Evolutionary conservation across 2,113 vertebrate species (phyloP), one percentile per base, ranked within the genome.

Genomic region (Urocynchramus pylzowi): DNA sequence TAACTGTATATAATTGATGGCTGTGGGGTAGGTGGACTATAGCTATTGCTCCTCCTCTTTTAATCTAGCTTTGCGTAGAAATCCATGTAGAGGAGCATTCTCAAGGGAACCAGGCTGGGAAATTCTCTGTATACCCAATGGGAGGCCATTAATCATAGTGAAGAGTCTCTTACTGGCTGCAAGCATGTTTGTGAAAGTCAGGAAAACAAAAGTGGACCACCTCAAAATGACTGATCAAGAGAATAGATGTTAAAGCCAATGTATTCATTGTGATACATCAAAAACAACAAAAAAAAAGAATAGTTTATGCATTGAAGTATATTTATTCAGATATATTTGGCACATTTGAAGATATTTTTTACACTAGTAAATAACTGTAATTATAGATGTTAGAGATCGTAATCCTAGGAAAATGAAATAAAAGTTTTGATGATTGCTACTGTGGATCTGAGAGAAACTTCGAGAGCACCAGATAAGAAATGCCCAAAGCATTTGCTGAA

Each of bases 31-130:
- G 97, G 95, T 95, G 95, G 97, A 97, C 98, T 97, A 97, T 97
- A 97, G 98, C 97, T 94, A 92, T 91, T 65, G 97, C 98, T 98
- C 98, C 98, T 98, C 98, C 98, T 98, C 97, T 98, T 98, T 98
- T 98, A 98, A 98, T 98, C 98, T 98, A 97, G 97, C 97, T 98
- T 98, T 98, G 97, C 98, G 96, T 98, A 98, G 98, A 98, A 98
- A 98, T 98, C 97, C 97, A 97, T 97, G 97, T 96, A 84, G 94
- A 95, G 84, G 86, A 84, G 97, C 97, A 98, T 98, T 98, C 98
- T 98, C 97, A 98, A 98, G 98, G 98, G 98, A 98, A 98, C 97
- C 57, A n/a, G 97, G 97, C 98, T 98, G 98, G 98, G 98, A 98
- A 98, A 94, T 98, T 97, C 98, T 97, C 97, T 95, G 96, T 98